phyloP scores from a whole-genome alignment of 1,140 invertebrate genomes.

The Caerostris extrusa region DNA sequence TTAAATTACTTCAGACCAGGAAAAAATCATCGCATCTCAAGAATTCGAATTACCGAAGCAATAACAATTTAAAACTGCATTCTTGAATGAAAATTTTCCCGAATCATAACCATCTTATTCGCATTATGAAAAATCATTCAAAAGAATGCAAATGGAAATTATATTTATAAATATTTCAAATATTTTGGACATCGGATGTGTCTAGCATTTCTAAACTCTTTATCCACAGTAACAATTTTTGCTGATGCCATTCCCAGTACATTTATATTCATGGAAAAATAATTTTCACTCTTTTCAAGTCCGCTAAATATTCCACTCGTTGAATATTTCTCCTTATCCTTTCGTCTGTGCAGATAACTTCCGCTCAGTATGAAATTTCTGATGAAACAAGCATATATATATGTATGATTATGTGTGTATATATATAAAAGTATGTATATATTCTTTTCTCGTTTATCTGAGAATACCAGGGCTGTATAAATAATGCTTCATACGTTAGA shows the following conservation, averaged over 20 bases:
- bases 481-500: conserved; percentile 70
- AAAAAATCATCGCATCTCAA: not conserved
- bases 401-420: not conserved
- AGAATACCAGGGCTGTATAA: conserved; percentile 45
- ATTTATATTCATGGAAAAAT: conserved; percentile 28
- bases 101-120: not conserved
- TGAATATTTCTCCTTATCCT: not conserved
- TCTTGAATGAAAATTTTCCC: not conserved
- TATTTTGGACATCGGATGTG: not conserved
- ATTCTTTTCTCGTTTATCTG: conserved; percentile 49
- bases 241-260: not conserved
- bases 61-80: not conserved
- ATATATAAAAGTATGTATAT: not conserved
- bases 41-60: not conserved
- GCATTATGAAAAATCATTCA: not conserved
- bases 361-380: not conserved
- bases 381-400: not conserved
- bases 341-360: not conserved
- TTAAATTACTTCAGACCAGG: not conserved
- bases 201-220: not conserved
- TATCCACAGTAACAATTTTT: not conserved
- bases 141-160: not conserved
- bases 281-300: conserved; percentile 3
- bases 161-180: not conserved
- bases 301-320: not conserved